phyloP scores from a whole-genome alignment of 2,888 invertebrate species.

The Dryomyza anilis region DNA sequence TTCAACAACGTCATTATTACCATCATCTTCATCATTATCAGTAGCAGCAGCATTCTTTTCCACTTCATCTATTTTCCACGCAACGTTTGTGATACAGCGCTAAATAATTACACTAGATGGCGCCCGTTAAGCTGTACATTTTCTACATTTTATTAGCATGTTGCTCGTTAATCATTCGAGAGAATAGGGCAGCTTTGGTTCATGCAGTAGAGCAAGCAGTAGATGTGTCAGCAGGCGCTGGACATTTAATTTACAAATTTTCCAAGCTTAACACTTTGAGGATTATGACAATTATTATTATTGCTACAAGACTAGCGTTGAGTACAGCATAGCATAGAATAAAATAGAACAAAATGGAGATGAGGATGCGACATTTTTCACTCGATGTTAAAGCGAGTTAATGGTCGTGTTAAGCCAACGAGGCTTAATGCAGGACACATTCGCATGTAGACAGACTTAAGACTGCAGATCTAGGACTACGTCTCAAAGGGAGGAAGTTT shows the following conservation, averaged over 20 bases:
- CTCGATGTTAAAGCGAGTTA: conserved; percentile 19
- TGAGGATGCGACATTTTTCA: background rate
- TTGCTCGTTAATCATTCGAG: conserved; percentile 33
- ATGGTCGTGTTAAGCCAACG: conserved; percentile 23
- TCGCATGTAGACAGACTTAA: background rate
- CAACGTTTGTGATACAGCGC: background rate
- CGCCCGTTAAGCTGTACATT: conserved; percentile 5
- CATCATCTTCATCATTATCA: too few relatives aligned
- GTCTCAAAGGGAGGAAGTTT: background rate
- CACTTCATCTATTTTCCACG: conserved; percentile 3
- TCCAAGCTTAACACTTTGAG: conserved; percentile 23
- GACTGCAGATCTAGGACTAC: background rate
- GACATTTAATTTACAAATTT: conserved; percentile 32
- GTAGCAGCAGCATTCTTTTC: too few relatives aligned
- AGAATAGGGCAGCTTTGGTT: background rate
- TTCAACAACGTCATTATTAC: too few relatives aligned
- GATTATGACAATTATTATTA: conserved; percentile 33
- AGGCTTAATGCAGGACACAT: background rate
- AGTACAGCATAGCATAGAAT: background rate
- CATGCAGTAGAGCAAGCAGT: background rate
- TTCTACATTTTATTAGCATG: conserved; percentile 31
- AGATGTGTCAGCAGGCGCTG: background rate
- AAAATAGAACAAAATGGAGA: background rate
- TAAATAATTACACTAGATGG: conserved; percentile 17
- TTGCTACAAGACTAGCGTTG: background rate